These are phyloP conservation scores for Myiotriccus ornatus DNA, from an alignment of 2,797 vertebrate species.

Conservation along the genomic window DNA sequence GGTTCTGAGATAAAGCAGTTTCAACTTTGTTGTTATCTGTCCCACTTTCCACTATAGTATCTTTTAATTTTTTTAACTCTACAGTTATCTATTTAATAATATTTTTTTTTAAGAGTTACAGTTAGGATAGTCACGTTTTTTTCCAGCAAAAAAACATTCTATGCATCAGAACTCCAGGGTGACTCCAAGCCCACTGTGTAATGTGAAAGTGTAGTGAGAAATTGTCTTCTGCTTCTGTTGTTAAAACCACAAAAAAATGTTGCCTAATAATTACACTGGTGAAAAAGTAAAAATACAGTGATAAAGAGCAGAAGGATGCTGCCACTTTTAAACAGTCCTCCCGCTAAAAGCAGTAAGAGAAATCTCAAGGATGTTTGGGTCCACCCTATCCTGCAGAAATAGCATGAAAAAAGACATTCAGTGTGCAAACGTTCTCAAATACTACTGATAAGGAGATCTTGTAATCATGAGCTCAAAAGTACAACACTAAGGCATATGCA, in stretches of 20 bases:
- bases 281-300: not conserved
- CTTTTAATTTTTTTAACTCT: not conserved
- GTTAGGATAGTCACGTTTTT: not conserved
- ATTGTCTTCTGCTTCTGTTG: not conserved
- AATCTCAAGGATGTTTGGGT: not conserved
- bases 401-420: not conserved
- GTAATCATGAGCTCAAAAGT: not conserved
- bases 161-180: not conserved
- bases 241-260: not conserved
- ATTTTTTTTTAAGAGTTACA: not conserved
- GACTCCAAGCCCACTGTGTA: accelerated
- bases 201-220: not conserved
- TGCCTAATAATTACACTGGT: not conserved
- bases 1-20: not conserved
- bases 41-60: not conserved
- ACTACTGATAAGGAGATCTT: not conserved
- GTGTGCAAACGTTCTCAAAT: not conserved
- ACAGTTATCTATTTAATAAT: not conserved
- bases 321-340: not conserved
- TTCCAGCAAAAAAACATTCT: not conserved
- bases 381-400: not conserved
- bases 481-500: not conserved
- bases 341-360: not conserved
- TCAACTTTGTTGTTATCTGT: not conserved
- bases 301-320: not conserved